phyloP scores from a whole-genome alignment of 2,888 invertebrate species.

The Coenonympha arcania region DNA sequence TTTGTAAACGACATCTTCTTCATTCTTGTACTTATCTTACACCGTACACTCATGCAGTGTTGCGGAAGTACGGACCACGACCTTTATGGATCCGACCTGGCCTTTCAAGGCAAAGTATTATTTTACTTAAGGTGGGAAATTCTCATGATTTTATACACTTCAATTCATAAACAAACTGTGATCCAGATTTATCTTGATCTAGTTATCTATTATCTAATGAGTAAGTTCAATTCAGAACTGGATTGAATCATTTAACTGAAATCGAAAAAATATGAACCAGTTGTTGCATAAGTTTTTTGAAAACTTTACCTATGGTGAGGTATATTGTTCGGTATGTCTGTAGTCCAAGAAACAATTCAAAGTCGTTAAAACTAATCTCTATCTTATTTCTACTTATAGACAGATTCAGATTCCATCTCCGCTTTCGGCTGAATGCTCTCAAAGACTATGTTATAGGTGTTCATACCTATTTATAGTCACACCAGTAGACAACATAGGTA shows the following conservation, averaged over 20 bases:
- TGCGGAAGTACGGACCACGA: slow-evolving; percentile 19
- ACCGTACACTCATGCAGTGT: slow-evolving; percentile 13
- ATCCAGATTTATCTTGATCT: neutral
- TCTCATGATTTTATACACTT: slow-evolving; percentile 11
- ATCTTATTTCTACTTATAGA: no score
- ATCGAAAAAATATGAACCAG: no score
- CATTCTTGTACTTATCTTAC: slow-evolving; percentile 17
- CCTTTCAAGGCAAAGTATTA: slow-evolving; percentile 13
- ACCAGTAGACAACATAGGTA: neutral
- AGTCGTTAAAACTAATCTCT: no score
- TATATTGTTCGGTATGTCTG: no score
- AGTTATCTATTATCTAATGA: no score
- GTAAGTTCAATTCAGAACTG: no score
- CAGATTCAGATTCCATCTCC: neutral
- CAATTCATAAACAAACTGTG: slow-evolving; percentile 9
- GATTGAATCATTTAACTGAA: no score
- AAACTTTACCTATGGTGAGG: no score
- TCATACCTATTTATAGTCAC: neutral
- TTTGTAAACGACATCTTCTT: slow-evolving; percentile 14
- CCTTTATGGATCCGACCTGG: slow-evolving; percentile 17
- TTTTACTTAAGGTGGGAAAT: slow-evolving; percentile 16
- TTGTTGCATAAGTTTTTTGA: no score
- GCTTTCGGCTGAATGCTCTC: neutral
- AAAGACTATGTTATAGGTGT: neutral
- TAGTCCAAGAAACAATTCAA: no score